Evolutionary conservation across 2,113 vertebrate genomes (phyloP), one percentile per base, ranked within the genome.

Genomic region (Nothoprocta perdicaria): DNA sequence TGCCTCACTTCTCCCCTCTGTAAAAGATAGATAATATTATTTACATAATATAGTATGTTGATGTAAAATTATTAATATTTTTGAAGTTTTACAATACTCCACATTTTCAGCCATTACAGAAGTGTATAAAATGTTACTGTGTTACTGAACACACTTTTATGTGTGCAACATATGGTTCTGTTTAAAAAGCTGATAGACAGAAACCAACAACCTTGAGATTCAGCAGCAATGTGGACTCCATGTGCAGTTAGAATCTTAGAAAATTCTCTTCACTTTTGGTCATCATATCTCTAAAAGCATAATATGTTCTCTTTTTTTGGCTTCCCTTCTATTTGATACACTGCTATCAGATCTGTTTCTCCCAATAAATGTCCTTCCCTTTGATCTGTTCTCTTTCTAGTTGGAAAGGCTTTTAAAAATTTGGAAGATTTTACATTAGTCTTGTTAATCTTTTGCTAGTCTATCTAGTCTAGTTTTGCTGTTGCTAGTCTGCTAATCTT

Each of bases 311-410:
- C 60, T 78, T 46, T 41, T 52, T 46, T 67, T 73, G 60, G 73
- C 1, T 1, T 0, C 0, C 6, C 17, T 21, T 66, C 27, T 53
- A 8, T 72, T 53, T 60, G 38, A 61, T 41, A 41, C 1, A 11
- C 5, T 50, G 8, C 53, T 73, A 21, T 61, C 60, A 67, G 60
- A 53, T 72, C 71, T 60, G n/a, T 53, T 83, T 55, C 73, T 88
- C 35, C 7, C 15, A 67, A 35, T 21, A 18, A 5, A 9, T 55
- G 12, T 26, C 40, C 7, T 9, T 84, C 45, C 16, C 6, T 62
- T 79, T 83, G 16, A 83, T 62, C 33, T 71, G 7, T 63, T 76
- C 45, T 35, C 3, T 68, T 68, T 53, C 57, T 83, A 63, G 62
- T 3, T 58, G 19, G 14, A 18, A 69, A 76, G 67, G 18, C 13